Evolutionary conservation across 2,797 vertebrate species (phyloP), one percentile per base, ranked within the genome.

Genomic region (Megalops cyprinoides): DNA sequence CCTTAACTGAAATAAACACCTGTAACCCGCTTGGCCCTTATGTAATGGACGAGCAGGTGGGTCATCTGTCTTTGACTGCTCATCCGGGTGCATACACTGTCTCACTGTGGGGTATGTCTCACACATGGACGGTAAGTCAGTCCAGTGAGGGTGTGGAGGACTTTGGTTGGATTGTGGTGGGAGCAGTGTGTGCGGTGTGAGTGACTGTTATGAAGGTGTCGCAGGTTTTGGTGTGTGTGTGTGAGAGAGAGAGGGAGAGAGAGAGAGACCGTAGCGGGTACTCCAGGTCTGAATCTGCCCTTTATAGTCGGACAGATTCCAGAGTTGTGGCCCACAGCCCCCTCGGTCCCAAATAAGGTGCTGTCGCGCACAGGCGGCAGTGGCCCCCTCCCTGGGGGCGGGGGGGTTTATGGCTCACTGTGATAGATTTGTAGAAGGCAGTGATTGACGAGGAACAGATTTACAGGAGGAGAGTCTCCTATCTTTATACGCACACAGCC

Each of bases 321-420:
- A 53, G 31, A 4, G 31, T 60, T 51, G n/a, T 56, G 4, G 44
- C 53, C 55, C 75, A 78, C 42, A 53, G 78, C 44, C 81, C 75
- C 49, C 71, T 85, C 78, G 77, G 86, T 89, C 86, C 92, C 92
- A 87, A 93, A 90, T 91, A 93, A 80, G 91, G 93, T 74, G 58
- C 83, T 84, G 82, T 88, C 83, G 88, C 86, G 85, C 82, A 14
- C 71, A 9, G 74, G 81, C 85, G 69, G 53, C 34, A n/a, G 42
- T 1, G 73, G 81, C 65, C 62, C 42, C 83, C 25, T 74, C 44
- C 78, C 49, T 42, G 75, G 67, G 71, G 74, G 53, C 74, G 76
- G 82, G 14, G 69, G 79, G 78, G 77, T 86, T 87, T 83, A 85
- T 86, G 28, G 74, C 75, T 7, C 62, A 25, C 83, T 49, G 15